A percentile compares a stretch with the other conserved stretches of the same genome.
Conservation (phyloP, 1,140 invertebrate species). For the Ylistrum balloti region DNA sequence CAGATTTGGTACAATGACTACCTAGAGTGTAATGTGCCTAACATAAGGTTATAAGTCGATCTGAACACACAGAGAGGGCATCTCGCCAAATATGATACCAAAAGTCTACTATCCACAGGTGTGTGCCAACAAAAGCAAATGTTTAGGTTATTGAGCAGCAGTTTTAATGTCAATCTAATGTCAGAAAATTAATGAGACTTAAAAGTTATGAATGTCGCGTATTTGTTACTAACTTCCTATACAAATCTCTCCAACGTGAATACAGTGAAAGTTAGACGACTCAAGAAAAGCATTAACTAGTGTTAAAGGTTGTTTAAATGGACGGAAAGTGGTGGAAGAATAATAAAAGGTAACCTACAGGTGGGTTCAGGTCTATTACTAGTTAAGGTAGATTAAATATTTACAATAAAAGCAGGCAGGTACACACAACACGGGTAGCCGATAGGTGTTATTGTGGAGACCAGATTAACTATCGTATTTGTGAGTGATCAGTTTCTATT, state of each 20-base stretch:
- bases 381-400: neutral
- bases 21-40: no score
- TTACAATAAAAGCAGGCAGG: neutral
- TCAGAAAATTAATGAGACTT: conserved; percentile 7
- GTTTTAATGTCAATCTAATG: neutral
- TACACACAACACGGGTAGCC: neutral
- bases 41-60: neutral
- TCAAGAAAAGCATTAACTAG: neutral
- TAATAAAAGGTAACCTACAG: neutral
- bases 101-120: neutral
- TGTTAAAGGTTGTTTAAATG: neutral
- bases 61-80: no score
- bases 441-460: neutral
- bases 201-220: neutral
- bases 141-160: neutral
- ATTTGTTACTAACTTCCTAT: neutral
- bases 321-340: neutral
- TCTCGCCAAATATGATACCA: neutral
- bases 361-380: neutral
- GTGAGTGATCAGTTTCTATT: neutral
- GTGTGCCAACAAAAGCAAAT: neutral
- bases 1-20: no score
- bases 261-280: neutral
- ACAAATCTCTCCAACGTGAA: neutral
- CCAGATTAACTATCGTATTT: neutral